Evolutionary conservation across 37 sponge, comb jelly and placozoan genomes (phyloP), one percentile per base, ranked within the genome.

Genomic region (Haliclona indistincta): DNA sequence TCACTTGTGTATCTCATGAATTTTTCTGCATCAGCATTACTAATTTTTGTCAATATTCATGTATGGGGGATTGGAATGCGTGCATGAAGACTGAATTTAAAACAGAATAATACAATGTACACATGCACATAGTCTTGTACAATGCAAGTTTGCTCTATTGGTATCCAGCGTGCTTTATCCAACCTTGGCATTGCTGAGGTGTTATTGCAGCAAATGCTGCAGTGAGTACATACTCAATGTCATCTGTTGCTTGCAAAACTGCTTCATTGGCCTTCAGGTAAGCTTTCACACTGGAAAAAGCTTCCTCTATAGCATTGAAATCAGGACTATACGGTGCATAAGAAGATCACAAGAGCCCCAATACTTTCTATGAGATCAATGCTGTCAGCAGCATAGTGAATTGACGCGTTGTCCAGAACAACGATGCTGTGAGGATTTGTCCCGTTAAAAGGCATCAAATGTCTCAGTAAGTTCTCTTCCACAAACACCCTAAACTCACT

Each of bases 361-460:
- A 68, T 51, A 43, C 70, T 68, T 7, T 7, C 7, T 13, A 68
- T n/a, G 4, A 68, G 70, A 7, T 43, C 51, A 47, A 47, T 68
- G 38, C 34, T 41, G 34, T 41, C 38, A 15, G 34, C 39, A 33
- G 34, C 26, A 35, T 73, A 55, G 28, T 73, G 74, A 32, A 73
- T 38, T 32, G 74, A 73, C 1, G 74, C 74, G 43, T 73, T 73
- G 26, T 73, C 74, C 33, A 73, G 36, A 11, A 65, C 55, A 6
- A 65, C 78, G 49, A 77, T 41, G 38, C 67, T 66, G 37, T 65
- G 22, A 5, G 65, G 64, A 41, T 65, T 77, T 15, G 0, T n/a
- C 2, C 78, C 68, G 67, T 77, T 52, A 53, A 66, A 77, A 19
- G 78, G 78, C 19, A 65, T 52, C 20, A 77, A 67, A 66, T 77